Base-by-base conservation (phyloP, 2,113 vertebrate genomes). In the Trachemys scripta region DNA sequence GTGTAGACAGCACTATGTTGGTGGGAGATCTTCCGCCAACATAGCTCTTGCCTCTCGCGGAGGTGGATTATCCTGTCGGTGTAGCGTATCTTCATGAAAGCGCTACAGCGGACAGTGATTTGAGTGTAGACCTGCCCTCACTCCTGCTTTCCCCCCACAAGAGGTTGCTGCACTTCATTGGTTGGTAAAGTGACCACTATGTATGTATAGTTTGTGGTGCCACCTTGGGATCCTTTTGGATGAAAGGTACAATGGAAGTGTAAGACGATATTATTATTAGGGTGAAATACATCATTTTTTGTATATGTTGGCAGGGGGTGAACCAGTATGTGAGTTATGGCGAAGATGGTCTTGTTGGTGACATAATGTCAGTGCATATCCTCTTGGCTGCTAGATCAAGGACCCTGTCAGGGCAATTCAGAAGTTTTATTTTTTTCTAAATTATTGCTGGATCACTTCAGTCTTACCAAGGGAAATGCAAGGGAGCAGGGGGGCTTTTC, bases 341-440 rank as follows among this genome's bases (percentile, higher is more conserved):
- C 59, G 27, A 82, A 62, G 86, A 91, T 35, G 42, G 42, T 35
- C 62, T 83, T 10, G 49, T 47, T 84, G 62, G 38, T 27, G 20
- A 45, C 72, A 76, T 27, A 42, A 69, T 93, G 92, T 88, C 51
- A 54, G 84, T 82, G 78, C 51, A 3, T 83, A 91, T 91, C 86
- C 45, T 62, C 78, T 94, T 84, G 27, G 84, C 47, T 0, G 1
- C 50, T 50, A 50, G 53, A 78, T 27, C 42, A 31, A 91, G 45
- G 53, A 87, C 57, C 10, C 51, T 89, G 80, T 85, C 75, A 94
- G 13, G 17, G 35, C 9, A 93, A 2, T 72, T 82, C 62, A 62
- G 51, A 92, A 84, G 6, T 38, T 96, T 81, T 84, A 88, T 94
- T 72, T 53, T 47, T 85, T 93, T 91, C 79, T 62, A 90, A 86